phyloP scores from a whole-genome alignment of 2,113 vertebrate species.

The Tilapia sparmanii region DNA sequence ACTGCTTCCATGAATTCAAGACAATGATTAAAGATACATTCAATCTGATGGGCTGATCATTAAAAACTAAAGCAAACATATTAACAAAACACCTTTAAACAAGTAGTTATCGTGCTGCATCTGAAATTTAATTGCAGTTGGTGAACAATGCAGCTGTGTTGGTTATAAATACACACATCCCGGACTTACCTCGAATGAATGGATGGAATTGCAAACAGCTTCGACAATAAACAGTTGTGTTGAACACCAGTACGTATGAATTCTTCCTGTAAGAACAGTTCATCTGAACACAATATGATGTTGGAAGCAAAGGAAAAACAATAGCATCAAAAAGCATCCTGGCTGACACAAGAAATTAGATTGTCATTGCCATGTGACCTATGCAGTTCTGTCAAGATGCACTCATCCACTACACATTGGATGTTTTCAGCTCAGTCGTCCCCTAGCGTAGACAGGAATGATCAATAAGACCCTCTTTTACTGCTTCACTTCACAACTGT shows the following conservation, averaged over 20 bases:
- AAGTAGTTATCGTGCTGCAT: background rate
- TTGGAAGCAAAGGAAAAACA: background rate
- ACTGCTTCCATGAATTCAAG: background rate
- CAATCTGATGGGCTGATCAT: background rate
- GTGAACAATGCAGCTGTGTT: background rate
- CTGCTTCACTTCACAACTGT: slow-evolving; percentile 67
- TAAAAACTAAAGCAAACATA: background rate
- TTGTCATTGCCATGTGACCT: slow-evolving; percentile 60
- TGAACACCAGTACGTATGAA: background rate
- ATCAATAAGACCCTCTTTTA: slow-evolving; percentile 72
- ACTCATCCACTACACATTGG: slow-evolving; percentile 63
- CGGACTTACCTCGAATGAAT: background rate
- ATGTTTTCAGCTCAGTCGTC: slow-evolving; percentile 69
- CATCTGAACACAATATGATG: background rate
- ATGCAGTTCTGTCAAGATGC: slow-evolving; percentile 58
- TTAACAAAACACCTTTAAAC: background rate
- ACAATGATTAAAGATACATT: background rate
- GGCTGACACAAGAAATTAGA: slow-evolving; percentile 27
- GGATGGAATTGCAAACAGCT: background rate
- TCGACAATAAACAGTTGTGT: background rate
- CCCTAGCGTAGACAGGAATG: slow-evolving; percentile 49
- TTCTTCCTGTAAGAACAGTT: background rate
- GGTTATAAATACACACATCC: background rate
- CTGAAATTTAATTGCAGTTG: background rate
- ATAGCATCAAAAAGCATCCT: background rate